phyloP scores from a whole-genome alignment of 37 sponge, comb jelly and placozoan genomes.

The Axinella damicornis region DNA sequence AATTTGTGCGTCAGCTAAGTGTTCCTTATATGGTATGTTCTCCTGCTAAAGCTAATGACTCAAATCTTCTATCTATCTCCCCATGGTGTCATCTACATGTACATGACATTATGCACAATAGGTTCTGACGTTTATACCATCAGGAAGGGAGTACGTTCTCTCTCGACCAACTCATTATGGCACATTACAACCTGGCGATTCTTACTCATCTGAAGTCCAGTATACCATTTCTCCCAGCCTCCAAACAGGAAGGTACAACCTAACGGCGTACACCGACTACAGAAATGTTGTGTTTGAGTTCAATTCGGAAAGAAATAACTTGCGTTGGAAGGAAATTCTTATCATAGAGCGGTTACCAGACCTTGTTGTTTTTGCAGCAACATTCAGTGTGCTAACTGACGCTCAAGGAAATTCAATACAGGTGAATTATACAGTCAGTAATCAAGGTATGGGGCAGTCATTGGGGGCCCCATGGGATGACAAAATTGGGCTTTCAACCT shows the following conservation, averaged over 20 bases:
- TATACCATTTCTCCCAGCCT: conserved; percentile 1
- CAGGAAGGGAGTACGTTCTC: background rate
- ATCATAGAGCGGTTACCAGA: background rate
- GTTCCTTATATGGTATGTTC: no score
- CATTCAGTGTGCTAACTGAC: background rate
- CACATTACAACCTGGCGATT: background rate
- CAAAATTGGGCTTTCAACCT: conserved; percentile 6
- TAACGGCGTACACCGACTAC: conserved; percentile 7
- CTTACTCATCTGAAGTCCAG: conserved; percentile 14
- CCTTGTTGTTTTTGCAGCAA: background rate
- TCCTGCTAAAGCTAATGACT: no score
- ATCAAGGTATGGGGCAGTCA: conserved; percentile 20
- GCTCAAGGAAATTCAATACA: conserved; percentile 15
- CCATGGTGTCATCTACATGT: no score
- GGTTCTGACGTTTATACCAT: background rate
- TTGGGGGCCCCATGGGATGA: conserved; percentile 24
- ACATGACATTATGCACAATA: no score
- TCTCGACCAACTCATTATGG: background rate
- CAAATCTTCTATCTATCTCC: no score
- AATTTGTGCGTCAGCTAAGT: no score
- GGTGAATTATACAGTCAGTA: conserved; percentile 11
- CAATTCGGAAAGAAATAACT: background rate
- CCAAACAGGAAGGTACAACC: conserved; percentile 4
- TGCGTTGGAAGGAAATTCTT: background rate
- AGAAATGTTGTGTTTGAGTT: conserved; percentile 15